Evolutionary conservation across 2,888 invertebrate genomes (phyloP).

Genomic region (Microctonus hyperodae): DNA sequence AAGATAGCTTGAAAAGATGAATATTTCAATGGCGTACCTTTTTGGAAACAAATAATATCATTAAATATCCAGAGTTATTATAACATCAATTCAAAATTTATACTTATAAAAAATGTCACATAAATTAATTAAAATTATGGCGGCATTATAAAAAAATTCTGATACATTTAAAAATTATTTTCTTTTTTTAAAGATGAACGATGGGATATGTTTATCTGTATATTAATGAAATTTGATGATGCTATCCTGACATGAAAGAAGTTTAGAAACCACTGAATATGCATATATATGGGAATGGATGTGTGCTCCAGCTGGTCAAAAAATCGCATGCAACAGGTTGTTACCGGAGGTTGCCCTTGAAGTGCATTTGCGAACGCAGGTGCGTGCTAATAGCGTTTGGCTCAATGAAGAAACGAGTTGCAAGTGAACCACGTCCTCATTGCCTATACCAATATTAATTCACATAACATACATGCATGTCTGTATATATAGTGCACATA

Average conservation of each 20-base stretch:
- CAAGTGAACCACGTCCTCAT: not conserved
- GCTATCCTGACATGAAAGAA: not conserved
- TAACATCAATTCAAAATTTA: no score
- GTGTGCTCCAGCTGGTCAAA: constrained; percentile 32
- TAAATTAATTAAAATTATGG: no score
- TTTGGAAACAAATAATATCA: no score
- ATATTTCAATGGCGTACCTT: no score
- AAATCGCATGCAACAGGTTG: constrained; percentile 46
- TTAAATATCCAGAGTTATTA: no score
- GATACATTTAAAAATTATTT: no score
- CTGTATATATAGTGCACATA: not conserved
- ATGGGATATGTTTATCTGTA: no score
- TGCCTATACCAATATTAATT: not conserved
- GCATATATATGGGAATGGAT: not conserved
- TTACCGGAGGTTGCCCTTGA: constrained; percentile 40
- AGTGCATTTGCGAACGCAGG: constrained; percentile 35
- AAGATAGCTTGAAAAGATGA: no score
- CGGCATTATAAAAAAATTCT: no score
- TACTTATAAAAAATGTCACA: no score
- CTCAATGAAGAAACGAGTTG: constrained; percentile 4
- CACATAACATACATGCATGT: not conserved
- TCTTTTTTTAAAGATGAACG: no score
- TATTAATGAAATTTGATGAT: not conserved
- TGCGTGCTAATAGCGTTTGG: constrained; percentile 12
- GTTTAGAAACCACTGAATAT: no score